Base-by-base conservation (phyloP, 2,797 vertebrate species). In the Lophius americanus region DNA sequence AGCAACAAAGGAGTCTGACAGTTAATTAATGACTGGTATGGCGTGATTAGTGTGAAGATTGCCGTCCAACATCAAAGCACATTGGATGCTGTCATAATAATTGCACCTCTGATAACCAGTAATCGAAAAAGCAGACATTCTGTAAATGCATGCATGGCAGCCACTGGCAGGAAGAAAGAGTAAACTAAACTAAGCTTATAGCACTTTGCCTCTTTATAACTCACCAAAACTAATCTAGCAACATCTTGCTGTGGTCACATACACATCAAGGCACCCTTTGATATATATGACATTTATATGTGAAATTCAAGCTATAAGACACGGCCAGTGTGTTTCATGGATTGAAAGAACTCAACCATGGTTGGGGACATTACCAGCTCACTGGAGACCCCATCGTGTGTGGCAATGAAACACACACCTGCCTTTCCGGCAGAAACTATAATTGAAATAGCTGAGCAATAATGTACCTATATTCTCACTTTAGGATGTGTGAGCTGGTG, bases 1-100 rank as follows among this genome's bases (percentile, higher is more conserved):
- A 83, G 84, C 87, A 6, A 77, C 85, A 89, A 92, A 7, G 81
- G 85, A 81, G 89, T 78, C 77, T 92, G 93, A 93, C 89, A 93
- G 92, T 75, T 93, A 95, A 94, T 94, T 92, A 95, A 94, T 91
- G 87, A 91, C 86, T 86, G 57, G 62, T 73, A 91, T 90, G 79
- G 84, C 74, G 68, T 91, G 93, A 96, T 95, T 93, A 92, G 89
- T 80, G 62, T 80, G 70, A 81, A 86, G 87, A 94, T 91, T 91
- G 92, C 76, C 86, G 75, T 80, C 86, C 90, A 86, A 73, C 70
- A 82, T 93, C 88, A 92, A 89, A 85, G 88, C 90, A 84, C 75
- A 83, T 76, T 91, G 89, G 80, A 79, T 66, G 53, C 89, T 87
- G 86, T 89, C 86, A 89, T 75, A 90, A 88, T 85, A 92, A 85